These are phyloP conservation scores for Formicarius rufipectus DNA, from an alignment of 2,113 vertebrate species.

Conservation along the genomic window DNA sequence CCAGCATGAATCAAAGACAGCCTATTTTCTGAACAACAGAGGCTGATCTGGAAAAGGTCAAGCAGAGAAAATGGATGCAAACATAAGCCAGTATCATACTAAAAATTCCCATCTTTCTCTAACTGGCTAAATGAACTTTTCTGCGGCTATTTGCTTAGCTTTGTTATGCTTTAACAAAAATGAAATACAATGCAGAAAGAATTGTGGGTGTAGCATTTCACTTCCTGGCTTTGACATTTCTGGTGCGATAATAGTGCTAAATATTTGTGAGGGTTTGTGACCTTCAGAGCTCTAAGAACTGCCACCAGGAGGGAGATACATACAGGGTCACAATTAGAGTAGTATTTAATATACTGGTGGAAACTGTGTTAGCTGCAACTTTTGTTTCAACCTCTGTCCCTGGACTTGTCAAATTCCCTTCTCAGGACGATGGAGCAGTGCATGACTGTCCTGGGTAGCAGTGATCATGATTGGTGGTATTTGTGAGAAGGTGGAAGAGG, in stretches of 20 bases:
- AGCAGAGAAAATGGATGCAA: not conserved
- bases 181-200: not conserved
- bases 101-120: not conserved
- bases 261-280: not conserved
- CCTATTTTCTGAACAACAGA: not conserved
- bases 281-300: not conserved
- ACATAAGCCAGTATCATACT: not conserved
- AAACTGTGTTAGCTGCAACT: not conserved
- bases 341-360: not conserved
- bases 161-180: not conserved
- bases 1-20: not conserved
- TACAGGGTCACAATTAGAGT: not conserved
- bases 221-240: conserved; percentile 53
- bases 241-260: not conserved
- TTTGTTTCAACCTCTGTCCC: not conserved
- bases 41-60: conserved; percentile 28
- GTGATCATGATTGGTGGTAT: not conserved
- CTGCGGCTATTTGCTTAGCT: not conserved
- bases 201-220: not conserved
- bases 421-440: not conserved
- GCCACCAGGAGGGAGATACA: not conserved
- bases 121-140: conserved; percentile 3
- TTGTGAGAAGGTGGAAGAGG: not conserved
- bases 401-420: not conserved
- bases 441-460: rapidly evolving